Evolutionary conservation across 2,888 invertebrate genomes (phyloP), one percentile per base, ranked within the genome.

Genomic region (Eugnorisma glareosa): DNA sequence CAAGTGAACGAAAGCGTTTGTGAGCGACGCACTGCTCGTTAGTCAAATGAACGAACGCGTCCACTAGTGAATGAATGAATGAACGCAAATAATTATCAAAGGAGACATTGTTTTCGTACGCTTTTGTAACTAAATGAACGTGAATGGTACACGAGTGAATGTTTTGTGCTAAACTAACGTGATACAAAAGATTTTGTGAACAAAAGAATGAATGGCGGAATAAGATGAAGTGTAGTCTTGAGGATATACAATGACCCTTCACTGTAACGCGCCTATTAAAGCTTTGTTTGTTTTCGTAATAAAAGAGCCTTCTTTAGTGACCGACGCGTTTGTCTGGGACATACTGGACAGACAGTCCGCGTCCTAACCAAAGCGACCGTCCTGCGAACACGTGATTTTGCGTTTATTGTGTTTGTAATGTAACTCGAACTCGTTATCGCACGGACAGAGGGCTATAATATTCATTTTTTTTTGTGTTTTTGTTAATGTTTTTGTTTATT

Each of bases 11-110:
- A 57, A 75, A 81, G 67, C 78, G 72, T 77, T 79, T 81, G 76
- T 77, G 68, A 77, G 73, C 61, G 71, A 83, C 68, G 78, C 74
- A 77, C 61, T 67, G 86, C 84, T 88, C 86, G 86, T 89, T 88
- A 89, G 88, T 76, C 83, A 85, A 88, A 89, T 81, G 80, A 88
- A 85, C 73, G 87, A 86, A 86, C 70, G 71, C 73, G 40, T 54
- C 57, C 28, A 57, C 67, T 67, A 64, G 64, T 40, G 74, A 84
- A 81, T 73, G 77, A 84, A 81, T 73, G 77, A 88, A 83, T 88
- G 87, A 83, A 79, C 78, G 71, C 81, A 83, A 82, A 85, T 83
- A 75, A 83, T 82, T 85, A 81, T 86, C 79, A 84, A 83, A 84
- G 77, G 74, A 75, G 67, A 85, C 79, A 85, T 88, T 88, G 83